A percentile compares a stretch with the other conserved stretches of the same genome.
Evolutionary conservation across 2,888 invertebrate genomes (phyloP).

Genomic region (Galerucella calmariensis): DNA sequence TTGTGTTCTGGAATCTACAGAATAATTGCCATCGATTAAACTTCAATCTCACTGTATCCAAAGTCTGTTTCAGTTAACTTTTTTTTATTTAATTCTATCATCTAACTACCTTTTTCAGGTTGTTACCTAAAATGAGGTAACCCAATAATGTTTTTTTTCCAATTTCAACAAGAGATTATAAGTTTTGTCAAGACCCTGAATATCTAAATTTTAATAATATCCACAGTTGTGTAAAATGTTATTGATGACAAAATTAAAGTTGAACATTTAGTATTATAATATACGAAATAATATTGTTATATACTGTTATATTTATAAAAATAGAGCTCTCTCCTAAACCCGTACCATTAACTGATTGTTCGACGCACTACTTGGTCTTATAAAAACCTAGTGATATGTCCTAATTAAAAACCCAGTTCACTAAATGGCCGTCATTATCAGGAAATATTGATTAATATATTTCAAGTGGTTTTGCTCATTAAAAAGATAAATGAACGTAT

Average conservation of each 20-base stretch:
- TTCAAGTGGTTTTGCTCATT: background rate
- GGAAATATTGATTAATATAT: constrained; percentile 1
- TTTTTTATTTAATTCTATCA: too few species aligned
- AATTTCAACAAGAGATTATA: too few species aligned
- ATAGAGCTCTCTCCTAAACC: constrained; percentile 19
- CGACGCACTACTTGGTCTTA: constrained; percentile 19
- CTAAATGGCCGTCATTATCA: background rate
- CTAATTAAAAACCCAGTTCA: constrained; percentile 1
- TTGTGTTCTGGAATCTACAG: too few species aligned
- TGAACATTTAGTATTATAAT: background rate
- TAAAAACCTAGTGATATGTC: constrained; percentile 21
- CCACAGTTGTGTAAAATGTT: background rate
- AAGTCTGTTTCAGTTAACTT: too few species aligned
- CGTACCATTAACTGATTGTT: constrained; percentile 27
- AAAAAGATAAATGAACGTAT: too few species aligned
- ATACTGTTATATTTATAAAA: constrained; percentile 14
- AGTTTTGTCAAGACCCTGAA: too few species aligned
- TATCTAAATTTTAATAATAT: background rate
- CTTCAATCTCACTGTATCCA: too few species aligned
- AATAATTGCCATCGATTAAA: too few species aligned
- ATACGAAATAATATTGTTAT: background rate
- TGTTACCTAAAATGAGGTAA: too few species aligned
- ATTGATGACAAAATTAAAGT: background rate
- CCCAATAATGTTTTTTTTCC: too few species aligned
- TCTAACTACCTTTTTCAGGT: too few species aligned